Evolutionary conservation across 2,888 invertebrate species (phyloP).

Genomic region (Keiferia lycopersicella): DNA sequence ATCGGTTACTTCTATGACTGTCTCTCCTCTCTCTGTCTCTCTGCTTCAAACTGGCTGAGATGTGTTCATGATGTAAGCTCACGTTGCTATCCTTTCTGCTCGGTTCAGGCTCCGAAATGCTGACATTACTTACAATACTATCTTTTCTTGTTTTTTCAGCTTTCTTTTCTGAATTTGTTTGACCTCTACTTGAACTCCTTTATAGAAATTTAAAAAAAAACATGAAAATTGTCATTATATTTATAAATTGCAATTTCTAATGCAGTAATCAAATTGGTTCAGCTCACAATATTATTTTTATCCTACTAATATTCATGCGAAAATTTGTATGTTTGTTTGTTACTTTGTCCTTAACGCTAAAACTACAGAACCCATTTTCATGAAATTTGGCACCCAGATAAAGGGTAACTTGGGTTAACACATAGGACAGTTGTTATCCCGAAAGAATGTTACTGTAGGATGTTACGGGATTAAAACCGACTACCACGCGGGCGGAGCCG

Average conservation of each 20-base stretch:
- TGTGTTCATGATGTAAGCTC: constrained; percentile 64
- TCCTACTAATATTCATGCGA: too few relatives aligned
- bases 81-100: constrained; percentile 65
- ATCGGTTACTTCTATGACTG: constrained; percentile 71
- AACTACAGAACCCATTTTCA: too few relatives aligned
- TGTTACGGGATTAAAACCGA: too few relatives aligned
- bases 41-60: constrained; percentile 54
- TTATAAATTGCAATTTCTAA: background rate
- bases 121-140: constrained; percentile 66
- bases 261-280: background rate
- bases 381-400: too few relatives aligned
- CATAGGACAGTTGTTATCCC: too few relatives aligned
- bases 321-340: too few relatives aligned
- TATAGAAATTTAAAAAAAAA: constrained; percentile 4
- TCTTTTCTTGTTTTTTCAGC: constrained; percentile 64
- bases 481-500: too few relatives aligned
- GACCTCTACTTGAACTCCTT: constrained; percentile 74
- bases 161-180: constrained; percentile 65
- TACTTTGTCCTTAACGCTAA: too few relatives aligned
- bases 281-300: background rate
- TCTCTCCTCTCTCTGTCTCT: constrained; percentile 66
- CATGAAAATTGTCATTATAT: constrained; percentile 17
- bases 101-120: constrained; percentile 59
- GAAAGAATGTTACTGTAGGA: too few relatives aligned
- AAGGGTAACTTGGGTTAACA: too few relatives aligned